Evolutionary conservation across 2,113 vertebrate genomes (phyloP).

Genomic region (Cyprinodon tularosa): DNA sequence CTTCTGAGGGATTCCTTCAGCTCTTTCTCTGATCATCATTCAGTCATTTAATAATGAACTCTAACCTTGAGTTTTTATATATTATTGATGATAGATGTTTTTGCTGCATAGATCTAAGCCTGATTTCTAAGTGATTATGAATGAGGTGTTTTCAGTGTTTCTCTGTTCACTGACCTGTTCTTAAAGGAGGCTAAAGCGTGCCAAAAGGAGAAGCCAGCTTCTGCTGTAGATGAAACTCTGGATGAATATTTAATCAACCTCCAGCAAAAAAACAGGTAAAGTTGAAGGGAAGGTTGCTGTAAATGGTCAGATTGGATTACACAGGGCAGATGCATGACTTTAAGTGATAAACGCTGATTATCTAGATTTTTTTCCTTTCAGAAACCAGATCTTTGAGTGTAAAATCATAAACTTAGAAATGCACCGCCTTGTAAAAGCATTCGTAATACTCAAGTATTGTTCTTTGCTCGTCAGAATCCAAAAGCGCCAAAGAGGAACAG

Average conservation of each 20-base stretch:
- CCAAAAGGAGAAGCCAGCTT: constrained; percentile 76
- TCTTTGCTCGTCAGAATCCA: constrained; percentile 79
- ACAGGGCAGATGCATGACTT: constrained; percentile 25
- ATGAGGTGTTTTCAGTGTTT: not conserved
- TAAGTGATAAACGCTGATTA: constrained; percentile 39
- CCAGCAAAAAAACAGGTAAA: constrained; percentile 92
- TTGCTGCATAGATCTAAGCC: not conserved
- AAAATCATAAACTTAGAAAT: not conserved
- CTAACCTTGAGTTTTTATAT: not conserved
- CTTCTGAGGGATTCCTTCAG: too few relatives aligned
- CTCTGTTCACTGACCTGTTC: constrained; percentile 44
- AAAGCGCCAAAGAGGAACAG: constrained; percentile 83
- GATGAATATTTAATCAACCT: constrained; percentile 94
- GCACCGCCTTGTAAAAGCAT: not conserved
- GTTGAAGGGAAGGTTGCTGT: constrained; percentile 47
- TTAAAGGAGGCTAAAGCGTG: constrained; percentile 73
- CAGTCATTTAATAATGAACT: not conserved
- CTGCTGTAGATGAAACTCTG: constrained; percentile 88
- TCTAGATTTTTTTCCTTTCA: constrained; percentile 26
- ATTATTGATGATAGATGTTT: not conserved
- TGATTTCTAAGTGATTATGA: too few relatives aligned
- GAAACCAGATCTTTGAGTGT: not conserved
- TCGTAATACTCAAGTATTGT: not conserved
- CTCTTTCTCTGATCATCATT: not conserved
- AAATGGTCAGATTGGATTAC: constrained; percentile 56